Conservation (phyloP, 2,797 vertebrate species). For the Clarias fuscus region DNA sequence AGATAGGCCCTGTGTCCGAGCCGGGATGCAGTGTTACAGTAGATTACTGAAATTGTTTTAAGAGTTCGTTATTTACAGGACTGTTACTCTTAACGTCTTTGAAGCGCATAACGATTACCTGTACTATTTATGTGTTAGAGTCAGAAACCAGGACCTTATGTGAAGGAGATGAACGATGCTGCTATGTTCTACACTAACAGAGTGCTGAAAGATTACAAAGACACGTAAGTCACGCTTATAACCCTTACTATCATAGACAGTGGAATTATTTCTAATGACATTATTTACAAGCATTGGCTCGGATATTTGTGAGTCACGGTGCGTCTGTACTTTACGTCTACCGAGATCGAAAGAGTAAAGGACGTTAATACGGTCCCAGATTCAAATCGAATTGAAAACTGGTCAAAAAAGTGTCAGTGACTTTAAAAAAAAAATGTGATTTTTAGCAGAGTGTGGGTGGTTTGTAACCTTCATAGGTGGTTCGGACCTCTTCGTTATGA, state of each 20-base stretch:
- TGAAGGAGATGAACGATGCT: slow-evolving; percentile 99
- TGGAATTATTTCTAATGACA: background rate
- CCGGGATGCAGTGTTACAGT: background rate
- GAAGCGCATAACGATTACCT: background rate
- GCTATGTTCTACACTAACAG: slow-evolving; percentile 99
- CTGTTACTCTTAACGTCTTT: background rate
- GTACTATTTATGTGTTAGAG: slow-evolving; percentile 68
- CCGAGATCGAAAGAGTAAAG: background rate
- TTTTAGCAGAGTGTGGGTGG: too few species aligned
- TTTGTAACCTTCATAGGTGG: too few species aligned
- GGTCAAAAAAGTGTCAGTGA: too few species aligned
- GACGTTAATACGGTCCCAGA: too few species aligned
- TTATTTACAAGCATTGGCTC: background rate
- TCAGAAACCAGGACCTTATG: slow-evolving; percentile 93
- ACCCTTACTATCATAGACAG: background rate
- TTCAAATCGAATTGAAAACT: too few species aligned
- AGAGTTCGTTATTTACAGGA: background rate
- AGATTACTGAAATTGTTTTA: background rate
- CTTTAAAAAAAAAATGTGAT: too few species aligned
- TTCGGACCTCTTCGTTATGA: too few species aligned
- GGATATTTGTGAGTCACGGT: background rate
- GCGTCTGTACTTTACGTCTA: slow-evolving; percentile 1
- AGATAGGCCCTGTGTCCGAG: background rate
- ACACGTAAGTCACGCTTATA: slow-evolving; percentile 76
- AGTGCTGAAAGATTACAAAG: slow-evolving; percentile 97